These are phyloP conservation scores for Drosophila guanche DNA, from an alignment of 1,140 invertebrate genomes.

Conservation along the genomic window DNA sequence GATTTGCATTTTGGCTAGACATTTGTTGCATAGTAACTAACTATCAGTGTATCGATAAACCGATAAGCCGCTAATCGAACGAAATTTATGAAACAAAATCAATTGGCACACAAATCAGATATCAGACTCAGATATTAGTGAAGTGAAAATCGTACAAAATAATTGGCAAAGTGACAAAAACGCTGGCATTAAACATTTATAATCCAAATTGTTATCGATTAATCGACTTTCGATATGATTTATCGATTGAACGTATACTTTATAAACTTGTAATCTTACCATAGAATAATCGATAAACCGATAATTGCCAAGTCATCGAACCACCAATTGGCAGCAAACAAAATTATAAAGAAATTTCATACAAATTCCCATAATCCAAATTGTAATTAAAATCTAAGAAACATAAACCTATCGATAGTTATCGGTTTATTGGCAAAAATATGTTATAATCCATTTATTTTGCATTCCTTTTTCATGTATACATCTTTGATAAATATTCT, in stretches of 20 bases:
- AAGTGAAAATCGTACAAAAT: not conserved
- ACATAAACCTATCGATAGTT: slow-evolving; percentile 25
- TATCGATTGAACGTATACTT: slow-evolving; percentile 1
- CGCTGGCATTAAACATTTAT: not conserved
- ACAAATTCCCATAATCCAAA: not conserved
- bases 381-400: not conserved
- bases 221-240: slow-evolving; percentile 40
- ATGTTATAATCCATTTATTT: slow-evolving; percentile 22
- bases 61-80: slow-evolving; percentile 32
- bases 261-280: slow-evolving; percentile 25
- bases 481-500: slow-evolving; percentile 13
- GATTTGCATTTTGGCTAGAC: slow-evolving; percentile 71
- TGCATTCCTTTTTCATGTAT: slow-evolving; percentile 38
- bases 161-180: slow-evolving; percentile 40
- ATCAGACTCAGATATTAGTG: slow-evolving; percentile 9
- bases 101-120: slow-evolving; percentile 52
- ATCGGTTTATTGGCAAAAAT: slow-evolving; percentile 53
- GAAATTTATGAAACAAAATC: not conserved
- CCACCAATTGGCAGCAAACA: slow-evolving; percentile 4
- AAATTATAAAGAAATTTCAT: not conserved
- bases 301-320: slow-evolving; percentile 7
- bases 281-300: slow-evolving; percentile 17
- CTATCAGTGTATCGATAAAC: slow-evolving; percentile 69
- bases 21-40: slow-evolving; percentile 54
- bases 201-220: slow-evolving; percentile 29